These are phyloP conservation scores for Quadroppia sp. DNA, from an alignment of 2,888 invertebrate genomes.

Conservation along the genomic window DNA sequence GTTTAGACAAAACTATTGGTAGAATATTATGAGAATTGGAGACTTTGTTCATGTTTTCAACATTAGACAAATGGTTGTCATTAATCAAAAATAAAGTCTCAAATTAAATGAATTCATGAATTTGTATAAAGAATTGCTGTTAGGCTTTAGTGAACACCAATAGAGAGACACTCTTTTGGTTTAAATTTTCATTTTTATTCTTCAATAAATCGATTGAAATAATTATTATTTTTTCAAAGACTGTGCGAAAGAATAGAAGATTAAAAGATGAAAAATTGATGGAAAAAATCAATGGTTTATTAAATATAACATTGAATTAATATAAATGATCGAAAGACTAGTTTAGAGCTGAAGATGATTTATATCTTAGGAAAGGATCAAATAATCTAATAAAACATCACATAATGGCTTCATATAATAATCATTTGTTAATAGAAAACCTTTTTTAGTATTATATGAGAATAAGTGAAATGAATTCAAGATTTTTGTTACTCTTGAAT, in stretches of 20 bases:
- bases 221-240: not conserved
- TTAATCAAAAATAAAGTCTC: not conserved
- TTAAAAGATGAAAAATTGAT: not conserved
- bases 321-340: not conserved
- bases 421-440: not conserved
- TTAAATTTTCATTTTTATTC: no score
- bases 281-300: not conserved
- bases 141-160: not conserved
- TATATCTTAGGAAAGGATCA: not conserved
- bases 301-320: not conserved
- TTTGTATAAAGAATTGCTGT: not conserved
- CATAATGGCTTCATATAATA: slow-evolving; percentile 9
- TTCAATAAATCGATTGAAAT: no score
- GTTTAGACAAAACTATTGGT: not conserved
- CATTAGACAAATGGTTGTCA: slow-evolving; percentile 17
- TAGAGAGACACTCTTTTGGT: no score
- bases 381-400: slow-evolving; percentile 11
- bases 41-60: slow-evolving; percentile 6
- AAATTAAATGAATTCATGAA: not conserved
- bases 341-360: not conserved
- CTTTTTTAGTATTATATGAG: not conserved
- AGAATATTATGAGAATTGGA: not conserved
- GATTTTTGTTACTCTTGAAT: slow-evolving; percentile 3
- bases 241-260: not conserved
- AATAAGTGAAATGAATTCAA: not conserved